Conservation (phyloP, 1,140 invertebrate species). For the Diuraphis noxia region DNA sequence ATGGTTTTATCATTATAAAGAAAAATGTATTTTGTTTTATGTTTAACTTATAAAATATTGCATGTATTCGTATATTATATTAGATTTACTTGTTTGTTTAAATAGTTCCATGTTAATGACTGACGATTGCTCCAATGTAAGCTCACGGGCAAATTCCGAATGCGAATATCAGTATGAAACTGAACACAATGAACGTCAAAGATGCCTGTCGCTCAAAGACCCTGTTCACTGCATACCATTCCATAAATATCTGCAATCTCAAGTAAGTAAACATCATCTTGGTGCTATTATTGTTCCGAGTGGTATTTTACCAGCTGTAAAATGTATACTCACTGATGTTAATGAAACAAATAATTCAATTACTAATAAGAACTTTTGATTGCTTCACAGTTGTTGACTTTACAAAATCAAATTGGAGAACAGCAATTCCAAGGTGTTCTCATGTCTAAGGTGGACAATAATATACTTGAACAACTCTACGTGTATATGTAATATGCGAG, state of each 20-base stretch:
- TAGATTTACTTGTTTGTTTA: neutral
- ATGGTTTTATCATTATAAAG: neutral
- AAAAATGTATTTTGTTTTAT: too few relatives aligned
- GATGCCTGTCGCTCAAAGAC: constrained; percentile 68
- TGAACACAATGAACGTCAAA: constrained; percentile 63
- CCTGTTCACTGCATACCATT: constrained; percentile 73
- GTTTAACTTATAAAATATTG: too few relatives aligned
- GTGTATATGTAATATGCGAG: neutral
- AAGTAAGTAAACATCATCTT: constrained; percentile 61
- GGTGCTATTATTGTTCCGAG: neutral
- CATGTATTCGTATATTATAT: neutral
- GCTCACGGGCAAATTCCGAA: constrained; percentile 57
- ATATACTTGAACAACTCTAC: constrained; percentile 47
- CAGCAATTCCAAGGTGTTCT: constrained; percentile 32
- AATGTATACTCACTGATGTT: too few relatives aligned
- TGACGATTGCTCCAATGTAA: constrained; percentile 40
- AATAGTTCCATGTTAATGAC: constrained; percentile 48
- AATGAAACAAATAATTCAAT: neutral
- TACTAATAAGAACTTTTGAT: neutral
- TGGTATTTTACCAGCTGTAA: neutral
- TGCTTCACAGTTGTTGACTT: neutral
- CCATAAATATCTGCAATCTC: constrained; percentile 70
- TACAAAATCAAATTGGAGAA: constrained; percentile 44
- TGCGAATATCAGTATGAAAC: constrained; percentile 59
- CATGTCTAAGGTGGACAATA: constrained; percentile 19